Conservation (phyloP, 2,888 invertebrate species). For the Sarcophaga carnaria region DNA sequence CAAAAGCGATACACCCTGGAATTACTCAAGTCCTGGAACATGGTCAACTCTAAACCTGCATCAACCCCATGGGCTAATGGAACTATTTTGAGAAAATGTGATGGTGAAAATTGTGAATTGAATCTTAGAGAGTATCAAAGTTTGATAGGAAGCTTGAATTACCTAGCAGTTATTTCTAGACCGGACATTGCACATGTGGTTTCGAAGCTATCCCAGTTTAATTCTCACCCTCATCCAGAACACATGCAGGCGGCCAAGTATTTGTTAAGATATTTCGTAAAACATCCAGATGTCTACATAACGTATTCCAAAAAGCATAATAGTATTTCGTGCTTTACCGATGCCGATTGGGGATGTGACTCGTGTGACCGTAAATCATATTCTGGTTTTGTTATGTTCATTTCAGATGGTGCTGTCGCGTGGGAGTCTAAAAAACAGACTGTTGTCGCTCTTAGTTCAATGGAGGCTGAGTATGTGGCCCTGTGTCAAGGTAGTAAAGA, state of each 20-base stretch:
- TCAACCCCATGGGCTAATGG: slow-evolving; percentile 52
- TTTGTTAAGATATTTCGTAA: slow-evolving; percentile 16
- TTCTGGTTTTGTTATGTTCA: slow-evolving; percentile 56
- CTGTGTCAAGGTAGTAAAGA: slow-evolving; percentile 64
- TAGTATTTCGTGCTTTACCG: too few species aligned
- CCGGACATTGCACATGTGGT: too few species aligned
- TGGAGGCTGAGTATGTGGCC: slow-evolving; percentile 60
- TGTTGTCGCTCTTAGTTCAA: slow-evolving; percentile 54
- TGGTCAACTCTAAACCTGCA: slow-evolving; percentile 52
- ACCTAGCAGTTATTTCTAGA: slow-evolving; percentile 59
- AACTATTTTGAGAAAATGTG: slow-evolving; percentile 28
- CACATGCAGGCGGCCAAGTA: slow-evolving; percentile 53
- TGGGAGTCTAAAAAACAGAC: slow-evolving; percentile 69
- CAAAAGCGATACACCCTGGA: slow-evolving; percentile 16
- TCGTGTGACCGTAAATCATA: slow-evolving; percentile 62
- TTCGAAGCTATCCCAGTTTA: slow-evolving; percentile 4
- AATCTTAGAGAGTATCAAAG: slow-evolving; percentile 51
- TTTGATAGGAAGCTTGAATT: slow-evolving; percentile 63
- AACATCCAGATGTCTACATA: not conserved
- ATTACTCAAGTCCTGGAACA: slow-evolving; percentile 35
- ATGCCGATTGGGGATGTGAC: slow-evolving; percentile 69
- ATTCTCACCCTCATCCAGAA: slow-evolving; percentile 59
- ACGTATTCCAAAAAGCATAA: not conserved
- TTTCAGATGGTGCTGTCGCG: slow-evolving; percentile 7
- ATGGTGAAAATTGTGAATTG: not conserved